phyloP scores from a whole-genome alignment of 2,113 vertebrate genomes.

The Morone saxatilis region DNA sequence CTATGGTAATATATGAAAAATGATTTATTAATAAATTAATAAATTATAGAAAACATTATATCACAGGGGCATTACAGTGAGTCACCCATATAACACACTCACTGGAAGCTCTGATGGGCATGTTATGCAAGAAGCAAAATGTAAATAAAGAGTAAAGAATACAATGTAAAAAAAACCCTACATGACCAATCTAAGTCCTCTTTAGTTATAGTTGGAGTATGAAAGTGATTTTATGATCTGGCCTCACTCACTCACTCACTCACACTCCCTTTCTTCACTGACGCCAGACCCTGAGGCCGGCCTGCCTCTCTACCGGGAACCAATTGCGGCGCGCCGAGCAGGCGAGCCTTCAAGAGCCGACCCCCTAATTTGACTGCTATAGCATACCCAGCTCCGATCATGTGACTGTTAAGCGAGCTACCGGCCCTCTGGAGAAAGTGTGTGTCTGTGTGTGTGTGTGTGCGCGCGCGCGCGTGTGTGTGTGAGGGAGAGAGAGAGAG shows the following conservation, averaged over 20 bases:
- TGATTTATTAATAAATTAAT: neutral
- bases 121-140: neutral
- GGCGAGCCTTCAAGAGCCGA: slow-evolving; percentile 93
- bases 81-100: neutral
- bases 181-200: neutral
- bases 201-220: neutral
- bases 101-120: neutral
- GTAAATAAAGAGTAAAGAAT: neutral
- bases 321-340: slow-evolving; percentile 84
- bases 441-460: neutral
- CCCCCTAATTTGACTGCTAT: slow-evolving; percentile 76
- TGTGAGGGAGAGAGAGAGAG: slow-evolving; percentile 42
- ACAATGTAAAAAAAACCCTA: neutral
- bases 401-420: slow-evolving; percentile 79
- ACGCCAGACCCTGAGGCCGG: slow-evolving; percentile 67
- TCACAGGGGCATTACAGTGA: neutral
- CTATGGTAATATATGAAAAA: neutral
- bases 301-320: slow-evolving; percentile 75
- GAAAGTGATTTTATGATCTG: slow-evolving; percentile 30
- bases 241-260: neutral
- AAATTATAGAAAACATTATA: neutral
- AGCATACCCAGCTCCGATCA: slow-evolving; percentile 75
- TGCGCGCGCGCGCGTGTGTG: slow-evolving; percentile 14
- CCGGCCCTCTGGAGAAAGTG: slow-evolving; percentile 43
- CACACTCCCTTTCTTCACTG: slow-evolving; percentile 65